A percentile compares a stretch with the other conserved stretches of the same genome.
Evolutionary conservation across 2,888 invertebrate genomes (phyloP).

Genomic region (Pogonocherus hispidulus): DNA sequence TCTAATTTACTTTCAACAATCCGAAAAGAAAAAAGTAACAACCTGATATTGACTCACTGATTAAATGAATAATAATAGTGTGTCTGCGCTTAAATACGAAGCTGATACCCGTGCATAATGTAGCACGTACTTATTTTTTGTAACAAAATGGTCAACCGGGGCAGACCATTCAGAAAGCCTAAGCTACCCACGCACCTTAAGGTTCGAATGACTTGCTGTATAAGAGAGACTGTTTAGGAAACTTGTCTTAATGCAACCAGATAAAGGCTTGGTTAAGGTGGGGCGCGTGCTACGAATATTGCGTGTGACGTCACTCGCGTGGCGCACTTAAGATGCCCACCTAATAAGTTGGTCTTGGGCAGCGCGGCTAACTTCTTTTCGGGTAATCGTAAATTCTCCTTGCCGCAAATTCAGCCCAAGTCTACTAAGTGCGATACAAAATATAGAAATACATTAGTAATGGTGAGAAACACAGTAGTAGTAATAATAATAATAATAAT

Average conservation of each 20-base stretch:
- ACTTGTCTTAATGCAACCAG: constrained; percentile 59
- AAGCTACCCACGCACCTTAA: constrained; percentile 46
- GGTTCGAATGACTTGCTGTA: constrained; percentile 44
- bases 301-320: constrained; percentile 55
- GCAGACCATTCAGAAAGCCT: constrained; percentile 42
- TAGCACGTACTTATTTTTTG: neutral
- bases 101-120: constrained; percentile 1
- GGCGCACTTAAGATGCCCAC: constrained; percentile 49
- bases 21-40: neutral
- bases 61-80: constrained; percentile 2
- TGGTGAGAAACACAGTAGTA: too few species aligned
- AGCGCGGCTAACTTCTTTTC: constrained; percentile 3
- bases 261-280: constrained; percentile 67
- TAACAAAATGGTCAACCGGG: constrained; percentile 5
- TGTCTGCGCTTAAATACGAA: neutral
- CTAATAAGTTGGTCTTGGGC: constrained; percentile 41
- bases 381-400: constrained; percentile 14
- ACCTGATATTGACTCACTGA: neutral
- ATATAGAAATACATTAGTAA: too few species aligned
- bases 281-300: constrained; percentile 64
- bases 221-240: constrained; percentile 64
- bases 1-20: neutral
- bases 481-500: too few species aligned
- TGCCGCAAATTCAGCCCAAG: too few species aligned
- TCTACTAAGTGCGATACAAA: too few species aligned